Evolutionary conservation across 2,888 invertebrate genomes (phyloP).

Genomic region (Coenonympha arcania): DNA sequence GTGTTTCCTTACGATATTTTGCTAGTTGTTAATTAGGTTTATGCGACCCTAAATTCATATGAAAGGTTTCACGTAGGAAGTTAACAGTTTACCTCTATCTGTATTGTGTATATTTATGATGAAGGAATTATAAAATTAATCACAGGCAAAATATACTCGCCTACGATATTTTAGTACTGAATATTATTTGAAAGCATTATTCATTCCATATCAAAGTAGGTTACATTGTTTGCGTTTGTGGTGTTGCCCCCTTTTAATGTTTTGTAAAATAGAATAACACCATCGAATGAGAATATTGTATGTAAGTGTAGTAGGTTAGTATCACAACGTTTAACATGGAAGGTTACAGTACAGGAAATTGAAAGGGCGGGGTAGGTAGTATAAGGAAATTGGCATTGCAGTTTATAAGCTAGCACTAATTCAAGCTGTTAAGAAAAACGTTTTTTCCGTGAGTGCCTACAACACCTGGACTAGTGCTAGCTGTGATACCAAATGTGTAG

Average conservation of each 20-base stretch:
- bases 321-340: too few species aligned
- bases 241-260: constrained; percentile 7
- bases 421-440: too few species aligned
- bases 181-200: constrained; percentile 6
- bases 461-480: background rate
- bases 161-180: constrained; percentile 1
- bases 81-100: too few species aligned
- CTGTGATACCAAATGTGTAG: background rate
- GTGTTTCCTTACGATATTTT: background rate
- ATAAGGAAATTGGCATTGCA: constrained; percentile 16
- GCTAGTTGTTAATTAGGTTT: background rate
- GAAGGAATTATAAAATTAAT: background rate
- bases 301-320: too few species aligned
- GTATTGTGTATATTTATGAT: too few species aligned
- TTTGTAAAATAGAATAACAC: background rate
- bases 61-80: too few species aligned
- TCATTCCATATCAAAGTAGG: background rate
- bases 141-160: background rate
- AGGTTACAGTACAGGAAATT: background rate
- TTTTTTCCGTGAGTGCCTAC: too few species aligned
- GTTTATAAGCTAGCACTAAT: background rate
- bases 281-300: background rate
- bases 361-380: background rate
- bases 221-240: constrained; percentile 11
- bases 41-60: background rate